A percentile compares a stretch with the other conserved stretches of the same genome.
These are phyloP conservation scores for Vanessa cardui DNA, from an alignment of 2,888 invertebrate genomes.

Conservation along the genomic window DNA sequence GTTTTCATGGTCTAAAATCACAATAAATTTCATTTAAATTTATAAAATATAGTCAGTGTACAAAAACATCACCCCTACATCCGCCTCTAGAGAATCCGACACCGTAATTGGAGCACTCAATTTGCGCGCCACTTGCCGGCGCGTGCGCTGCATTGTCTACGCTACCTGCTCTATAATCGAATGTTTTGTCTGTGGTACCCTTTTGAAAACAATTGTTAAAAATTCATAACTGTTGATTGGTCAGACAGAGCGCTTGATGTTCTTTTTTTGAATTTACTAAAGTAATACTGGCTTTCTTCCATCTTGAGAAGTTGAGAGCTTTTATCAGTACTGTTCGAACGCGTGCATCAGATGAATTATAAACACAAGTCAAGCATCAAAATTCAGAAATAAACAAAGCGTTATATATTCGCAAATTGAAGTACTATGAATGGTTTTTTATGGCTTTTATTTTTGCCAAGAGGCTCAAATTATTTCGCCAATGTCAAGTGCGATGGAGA, in stretches of 20 bases:
- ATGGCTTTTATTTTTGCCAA: too few species aligned
- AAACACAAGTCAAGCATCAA: too few species aligned
- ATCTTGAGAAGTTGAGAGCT: too few species aligned
- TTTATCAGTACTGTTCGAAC: too few species aligned
- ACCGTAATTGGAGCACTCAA: slow-evolving; percentile 82
- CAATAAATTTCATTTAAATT: neutral
- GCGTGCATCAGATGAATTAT: too few species aligned
- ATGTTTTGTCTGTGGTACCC: slow-evolving; percentile 64
- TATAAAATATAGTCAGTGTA: neutral
- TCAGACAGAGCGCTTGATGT: slow-evolving; percentile 2
- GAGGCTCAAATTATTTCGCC: too few species aligned
- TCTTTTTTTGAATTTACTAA: neutral
- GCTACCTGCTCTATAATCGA: slow-evolving; percentile 62
- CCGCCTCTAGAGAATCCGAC: slow-evolving; percentile 56
- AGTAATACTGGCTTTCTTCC: too few species aligned
- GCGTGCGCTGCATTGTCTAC: slow-evolving; percentile 70
- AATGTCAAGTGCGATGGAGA: too few species aligned
- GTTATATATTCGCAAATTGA: too few species aligned
- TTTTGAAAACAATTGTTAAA: slow-evolving; percentile 55
- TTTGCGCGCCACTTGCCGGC: slow-evolving; percentile 73
- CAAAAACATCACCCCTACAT: slow-evolving; percentile 31
- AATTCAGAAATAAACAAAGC: too few species aligned
- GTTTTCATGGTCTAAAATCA: too few species aligned
- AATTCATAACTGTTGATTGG: slow-evolving; percentile 42
- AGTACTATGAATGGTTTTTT: too few species aligned